These are phyloP conservation scores for Cataglyphis livida DNA, from an alignment of 2,888 invertebrate genomes.

Conservation along the genomic window DNA sequence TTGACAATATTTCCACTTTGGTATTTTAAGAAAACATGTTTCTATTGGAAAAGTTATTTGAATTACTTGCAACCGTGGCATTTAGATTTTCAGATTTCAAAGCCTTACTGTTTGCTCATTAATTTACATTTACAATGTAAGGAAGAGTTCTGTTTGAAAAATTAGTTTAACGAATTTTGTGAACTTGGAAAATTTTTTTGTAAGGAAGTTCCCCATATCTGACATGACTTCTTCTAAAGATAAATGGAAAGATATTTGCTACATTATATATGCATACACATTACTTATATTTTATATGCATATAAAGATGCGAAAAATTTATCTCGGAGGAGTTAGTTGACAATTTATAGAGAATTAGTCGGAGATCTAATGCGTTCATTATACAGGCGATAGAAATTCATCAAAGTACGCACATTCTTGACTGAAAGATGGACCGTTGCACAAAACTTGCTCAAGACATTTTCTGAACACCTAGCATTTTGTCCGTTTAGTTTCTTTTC, in stretches of 20 bases:
- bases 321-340: neutral
- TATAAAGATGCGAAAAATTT: neutral
- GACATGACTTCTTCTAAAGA: neutral
- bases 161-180: neutral
- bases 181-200: neutral
- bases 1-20: constrained; percentile 61
- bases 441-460: constrained; percentile 66
- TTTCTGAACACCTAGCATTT: constrained; percentile 27
- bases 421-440: constrained; percentile 70
- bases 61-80: neutral
- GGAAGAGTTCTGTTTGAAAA: too few species aligned
- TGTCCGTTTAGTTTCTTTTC: constrained; percentile 44
- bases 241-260: neutral
- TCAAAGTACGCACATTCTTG: constrained; percentile 48
- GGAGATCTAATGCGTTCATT: neutral
- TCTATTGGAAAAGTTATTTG: neutral
- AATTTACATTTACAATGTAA: too few species aligned
- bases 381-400: constrained; percentile 28
- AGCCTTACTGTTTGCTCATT: too few species aligned
- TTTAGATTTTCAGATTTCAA: neutral
- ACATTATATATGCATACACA: too few species aligned
- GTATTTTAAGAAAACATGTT: constrained; percentile 62
- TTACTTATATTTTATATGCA: neutral
- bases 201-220: neutral
- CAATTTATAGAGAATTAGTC: neutral